A percentile compares a stretch with the other conserved stretches of the same genome.
Evolutionary conservation across 30 jellyfish, hydroid and myxozoan genomes (phyloP).

Genomic region (Cassiopea andromeda): DNA sequence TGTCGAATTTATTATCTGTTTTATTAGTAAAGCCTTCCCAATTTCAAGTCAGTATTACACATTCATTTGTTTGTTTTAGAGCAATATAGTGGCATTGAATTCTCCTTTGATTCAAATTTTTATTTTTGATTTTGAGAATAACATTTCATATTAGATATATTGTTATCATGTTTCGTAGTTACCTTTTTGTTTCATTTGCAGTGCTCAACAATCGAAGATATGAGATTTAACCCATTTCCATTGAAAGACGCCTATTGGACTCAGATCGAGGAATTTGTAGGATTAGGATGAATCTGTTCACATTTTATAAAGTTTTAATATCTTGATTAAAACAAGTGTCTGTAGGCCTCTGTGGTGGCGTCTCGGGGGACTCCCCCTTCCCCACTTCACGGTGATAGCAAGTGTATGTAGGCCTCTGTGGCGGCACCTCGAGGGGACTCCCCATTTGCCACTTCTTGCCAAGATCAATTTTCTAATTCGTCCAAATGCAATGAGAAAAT

Average conservation of each 20-base stretch:
- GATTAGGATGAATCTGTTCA: conserved; percentile 42
- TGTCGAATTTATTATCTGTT: too few relatives aligned
- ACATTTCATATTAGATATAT: not conserved
- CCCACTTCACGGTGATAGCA: not conserved
- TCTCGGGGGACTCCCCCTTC: not conserved
- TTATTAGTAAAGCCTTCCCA: too few relatives aligned
- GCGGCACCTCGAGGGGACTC: not conserved
- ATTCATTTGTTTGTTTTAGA: too few relatives aligned
- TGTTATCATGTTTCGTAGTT: not conserved
- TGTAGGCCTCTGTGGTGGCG: not conserved
- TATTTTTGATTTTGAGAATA: too few relatives aligned
- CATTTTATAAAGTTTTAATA: not conserved
- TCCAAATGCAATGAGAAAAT: too few relatives aligned
- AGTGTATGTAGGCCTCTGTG: not conserved
- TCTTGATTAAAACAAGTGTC: not conserved
- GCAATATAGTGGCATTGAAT: too few relatives aligned
- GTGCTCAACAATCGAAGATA: conserved; percentile 67
- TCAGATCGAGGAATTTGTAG: conserved; percentile 87
- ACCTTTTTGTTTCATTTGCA: conserved; percentile 7
- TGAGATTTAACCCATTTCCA: conserved; percentile 72
- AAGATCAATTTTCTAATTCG: too few relatives aligned
- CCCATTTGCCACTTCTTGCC: not conserved
- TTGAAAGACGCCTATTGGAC: conserved; percentile 80
- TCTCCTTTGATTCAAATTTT: too few relatives aligned
- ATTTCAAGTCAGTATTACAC: too few relatives aligned